Evolutionary conservation across 2,797 vertebrate species (phyloP), one percentile per base, ranked within the genome.

Genomic region (Crocidura indochinensis): DNA sequence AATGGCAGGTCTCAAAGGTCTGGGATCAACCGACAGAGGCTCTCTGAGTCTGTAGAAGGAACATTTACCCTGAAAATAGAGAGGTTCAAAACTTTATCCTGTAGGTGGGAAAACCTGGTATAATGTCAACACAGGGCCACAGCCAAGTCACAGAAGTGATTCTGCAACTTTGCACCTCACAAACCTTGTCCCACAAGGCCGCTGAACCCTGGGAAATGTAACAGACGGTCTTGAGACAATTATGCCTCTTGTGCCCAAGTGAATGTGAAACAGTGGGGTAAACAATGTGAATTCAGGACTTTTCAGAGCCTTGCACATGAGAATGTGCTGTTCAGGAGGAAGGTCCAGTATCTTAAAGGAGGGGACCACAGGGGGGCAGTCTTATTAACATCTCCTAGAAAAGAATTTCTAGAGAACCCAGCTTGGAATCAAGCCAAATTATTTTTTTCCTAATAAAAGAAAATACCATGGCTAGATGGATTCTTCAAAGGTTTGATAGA

Each of bases 231-330:
- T 4, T 24, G 2, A 56, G 62, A 79, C 56, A 60, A 17, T 19
- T 15, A 20, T 60, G 51, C 74, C 60, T 93, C 85, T 64, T 8
- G 1, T 14, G 79, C 46, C 82, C 38, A 46, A 73, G 26, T 81
- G 49, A 73, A 24, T 47, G n/a, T 74, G 84, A 80, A 92, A 83
- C 53, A 44, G 47, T 46, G 64, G 17, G 22, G 60, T 84, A 90
- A 62, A 46, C n/a, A 56, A 83, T 92, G 74, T 76, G 49, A 62
- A 84, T 19, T 47, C 4, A 77, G 31, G 87, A 82, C 29, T 81
- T 90, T 84, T 72, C 87, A 49, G 67, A 69, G 53, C n/a, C 74
- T 80, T 90, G 75, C 68, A 47, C 4, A 76, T 1, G 29, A 20
- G 62, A 76, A 68, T 64, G 10, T 65, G 10, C 62, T 60, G 8